Percentiles rank a stretch among this genome's conserved stretches.
Conservation (phyloP, 2,797 vertebrate genomes). For the Micrastur ruficollis region DNA sequence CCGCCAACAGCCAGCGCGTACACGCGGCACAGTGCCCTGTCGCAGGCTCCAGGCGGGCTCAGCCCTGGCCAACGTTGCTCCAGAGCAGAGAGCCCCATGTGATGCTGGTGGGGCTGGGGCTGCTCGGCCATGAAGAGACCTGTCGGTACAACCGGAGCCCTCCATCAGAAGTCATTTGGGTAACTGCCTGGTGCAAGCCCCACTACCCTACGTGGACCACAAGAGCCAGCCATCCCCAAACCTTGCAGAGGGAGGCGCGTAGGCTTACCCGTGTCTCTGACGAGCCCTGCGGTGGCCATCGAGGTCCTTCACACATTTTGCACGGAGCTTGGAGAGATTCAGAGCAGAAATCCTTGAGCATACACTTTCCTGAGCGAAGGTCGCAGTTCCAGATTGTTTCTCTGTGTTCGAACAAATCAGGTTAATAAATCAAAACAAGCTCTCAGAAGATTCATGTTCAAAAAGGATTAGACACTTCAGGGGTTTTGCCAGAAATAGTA, state of each 20-base stretch:
- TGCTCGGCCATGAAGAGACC: neutral
- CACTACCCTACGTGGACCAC: neutral
- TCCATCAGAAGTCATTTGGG: neutral
- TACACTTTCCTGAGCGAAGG: neutral
- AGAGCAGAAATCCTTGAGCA: neutral
- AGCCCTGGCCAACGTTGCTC: neutral
- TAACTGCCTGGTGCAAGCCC: neutral
- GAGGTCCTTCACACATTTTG: neutral
- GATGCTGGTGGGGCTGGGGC: accelerated
- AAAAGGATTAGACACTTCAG: neutral
- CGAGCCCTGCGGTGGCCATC: neutral
- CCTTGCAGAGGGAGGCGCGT: neutral
- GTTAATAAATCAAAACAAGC: slow-evolving; percentile 32
- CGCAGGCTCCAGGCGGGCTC: accelerated
- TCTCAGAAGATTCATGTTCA: neutral
- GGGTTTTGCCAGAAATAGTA: slow-evolving; percentile 1
- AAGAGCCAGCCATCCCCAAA: neutral
- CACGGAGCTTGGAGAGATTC: neutral
- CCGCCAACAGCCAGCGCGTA: accelerated
- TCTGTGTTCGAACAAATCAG: neutral
- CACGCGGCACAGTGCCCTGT: accelerated
- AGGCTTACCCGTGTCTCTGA: neutral
- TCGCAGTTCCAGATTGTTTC: neutral
- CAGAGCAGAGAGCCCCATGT: accelerated
- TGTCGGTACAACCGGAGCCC: neutral